Conservation (phyloP, 2,113 vertebrate genomes). For the Urocitellus parryii region DNA sequence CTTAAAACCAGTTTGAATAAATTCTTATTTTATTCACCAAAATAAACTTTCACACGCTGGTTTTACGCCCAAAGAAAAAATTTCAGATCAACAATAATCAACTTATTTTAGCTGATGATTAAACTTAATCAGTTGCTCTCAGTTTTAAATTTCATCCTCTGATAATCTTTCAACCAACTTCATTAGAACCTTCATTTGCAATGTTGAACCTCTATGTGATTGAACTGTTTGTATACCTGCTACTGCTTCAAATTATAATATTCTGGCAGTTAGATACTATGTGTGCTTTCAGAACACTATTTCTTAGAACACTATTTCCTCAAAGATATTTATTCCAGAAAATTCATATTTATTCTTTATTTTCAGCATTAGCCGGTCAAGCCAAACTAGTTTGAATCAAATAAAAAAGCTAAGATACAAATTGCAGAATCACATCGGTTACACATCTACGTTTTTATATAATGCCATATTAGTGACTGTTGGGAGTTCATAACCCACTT, state of each 20-base stretch:
- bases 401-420: background rate
- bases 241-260: background rate
- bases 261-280: background rate
- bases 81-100: background rate
- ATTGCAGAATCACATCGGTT: no score
- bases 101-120: background rate
- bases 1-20: conserved; percentile 53
- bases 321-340: background rate
- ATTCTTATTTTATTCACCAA: conserved; percentile 72
- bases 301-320: background rate
- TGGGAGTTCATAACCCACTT: no score
- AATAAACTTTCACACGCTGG: conserved; percentile 66
- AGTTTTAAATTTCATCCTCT: conserved; percentile 69
- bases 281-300: background rate
- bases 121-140: conserved; percentile 59
- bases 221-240: background rate
- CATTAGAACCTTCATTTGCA: background rate
- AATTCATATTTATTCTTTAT: conserved; percentile 24
- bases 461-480: no score
- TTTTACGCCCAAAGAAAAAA: conserved; percentile 69
- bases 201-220: background rate
- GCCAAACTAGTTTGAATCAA: background rate
- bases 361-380: background rate
- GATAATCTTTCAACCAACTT: background rate
- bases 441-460: no score